These are phyloP conservation scores for Phalera bucephala DNA, from an alignment of 2,888 invertebrate genomes.

Conservation along the genomic window DNA sequence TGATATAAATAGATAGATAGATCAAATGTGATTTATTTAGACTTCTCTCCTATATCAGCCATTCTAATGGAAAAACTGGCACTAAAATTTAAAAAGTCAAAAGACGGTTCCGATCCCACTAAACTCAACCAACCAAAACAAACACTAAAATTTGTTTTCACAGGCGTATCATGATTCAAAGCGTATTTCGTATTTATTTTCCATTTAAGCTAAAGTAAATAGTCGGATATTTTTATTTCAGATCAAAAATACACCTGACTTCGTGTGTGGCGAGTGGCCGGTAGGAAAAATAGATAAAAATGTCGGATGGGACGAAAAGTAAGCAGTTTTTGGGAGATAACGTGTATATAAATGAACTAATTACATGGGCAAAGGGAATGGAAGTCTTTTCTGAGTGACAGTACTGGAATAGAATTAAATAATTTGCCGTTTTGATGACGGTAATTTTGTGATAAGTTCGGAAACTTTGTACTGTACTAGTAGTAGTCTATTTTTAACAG, in stretches of 20 bases:
- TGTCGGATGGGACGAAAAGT: constrained; percentile 3
- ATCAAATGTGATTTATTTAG: too few relatives aligned
- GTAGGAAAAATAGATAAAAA: constrained; percentile 29
- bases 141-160: constrained; percentile 26
- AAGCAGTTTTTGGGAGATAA: constrained; percentile 3
- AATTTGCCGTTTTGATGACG: neutral
- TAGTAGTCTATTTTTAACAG: too few relatives aligned
- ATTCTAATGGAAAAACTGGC: neutral
- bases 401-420: neutral
- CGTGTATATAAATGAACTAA: constrained; percentile 10
- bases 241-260: constrained; percentile 40
- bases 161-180: constrained; percentile 24
- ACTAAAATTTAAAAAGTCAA: constrained; percentile 3
- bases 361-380: constrained; percentile 1
- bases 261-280: constrained; percentile 39
- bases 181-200: constrained; percentile 30
- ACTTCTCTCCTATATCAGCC: neutral
- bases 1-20: too few relatives aligned
- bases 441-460: too few relatives aligned
- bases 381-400: neutral
- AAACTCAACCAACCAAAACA: constrained; percentile 16
- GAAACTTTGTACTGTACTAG: too few relatives aligned
- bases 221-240: constrained; percentile 33
- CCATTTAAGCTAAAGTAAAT: constrained; percentile 34
- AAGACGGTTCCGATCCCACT: constrained; percentile 6